These are phyloP conservation scores for Nannobrachium achirus DNA, from an alignment of 2,113 vertebrate species.

Conservation along the genomic window DNA sequence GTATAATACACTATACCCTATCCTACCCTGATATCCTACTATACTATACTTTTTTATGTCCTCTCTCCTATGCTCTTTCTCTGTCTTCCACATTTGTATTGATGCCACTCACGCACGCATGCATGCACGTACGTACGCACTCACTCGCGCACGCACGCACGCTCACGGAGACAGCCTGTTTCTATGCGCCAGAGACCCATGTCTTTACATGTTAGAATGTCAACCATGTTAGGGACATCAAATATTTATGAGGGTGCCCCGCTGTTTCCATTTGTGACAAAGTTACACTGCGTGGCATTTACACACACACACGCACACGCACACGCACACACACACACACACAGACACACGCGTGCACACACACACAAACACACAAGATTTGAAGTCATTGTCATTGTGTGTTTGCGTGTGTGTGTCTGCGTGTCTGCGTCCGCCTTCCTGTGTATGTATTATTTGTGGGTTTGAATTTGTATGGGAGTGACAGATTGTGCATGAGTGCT, in stretches of 20 bases:
- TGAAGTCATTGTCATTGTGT: no score
- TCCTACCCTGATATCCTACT: no score
- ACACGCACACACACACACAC: no score
- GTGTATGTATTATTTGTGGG: not conserved
- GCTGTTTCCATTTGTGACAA: slow-evolving; percentile 10
- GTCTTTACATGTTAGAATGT: slow-evolving; percentile 28
- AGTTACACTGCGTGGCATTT: slow-evolving; percentile 16
- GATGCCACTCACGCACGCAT: not conserved
- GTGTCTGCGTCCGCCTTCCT: no score
- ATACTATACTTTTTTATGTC: no score
- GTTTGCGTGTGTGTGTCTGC: no score
- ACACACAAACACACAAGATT: no score
- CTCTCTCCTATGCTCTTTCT: not conserved
- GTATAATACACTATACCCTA: no score
- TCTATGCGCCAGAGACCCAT: not conserved
- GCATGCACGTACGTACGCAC: not conserved
- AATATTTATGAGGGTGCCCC: slow-evolving; percentile 41
- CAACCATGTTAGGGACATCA: slow-evolving; percentile 37
- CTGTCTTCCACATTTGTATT: not conserved
- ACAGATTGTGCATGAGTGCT: no score
- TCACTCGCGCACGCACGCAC: slow-evolving; percentile 1
- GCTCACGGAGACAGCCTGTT: slow-evolving; percentile 1
- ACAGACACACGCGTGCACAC: no score
- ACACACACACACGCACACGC: not conserved
- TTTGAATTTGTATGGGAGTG: not conserved